A percentile compares a stretch with the other conserved stretches of the same genome.
Evolutionary conservation across 2,888 invertebrate species (phyloP).

Genomic region (Taphrorychus bicolor): DNA sequence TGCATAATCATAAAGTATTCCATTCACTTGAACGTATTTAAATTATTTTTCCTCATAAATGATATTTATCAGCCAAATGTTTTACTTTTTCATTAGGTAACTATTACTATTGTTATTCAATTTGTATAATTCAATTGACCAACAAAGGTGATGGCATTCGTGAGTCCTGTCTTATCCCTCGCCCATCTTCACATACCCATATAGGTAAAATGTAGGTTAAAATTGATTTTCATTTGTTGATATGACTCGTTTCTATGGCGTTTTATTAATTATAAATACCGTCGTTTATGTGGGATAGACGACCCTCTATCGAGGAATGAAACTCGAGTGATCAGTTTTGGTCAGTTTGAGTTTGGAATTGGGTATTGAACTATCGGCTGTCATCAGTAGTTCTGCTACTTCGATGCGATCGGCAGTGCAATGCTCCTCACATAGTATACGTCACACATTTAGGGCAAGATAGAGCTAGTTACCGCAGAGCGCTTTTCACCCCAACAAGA

Average conservation of each 20-base stretch:
- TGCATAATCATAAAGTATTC: background rate
- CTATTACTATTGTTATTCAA: background rate
- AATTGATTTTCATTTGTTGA: slow-evolving; percentile 59
- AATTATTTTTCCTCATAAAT: no score
- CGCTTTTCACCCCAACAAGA: no score
- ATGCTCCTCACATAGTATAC: background rate
- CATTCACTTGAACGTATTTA: background rate
- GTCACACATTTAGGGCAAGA: background rate
- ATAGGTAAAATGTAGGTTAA: slow-evolving; percentile 46
- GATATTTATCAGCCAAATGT: background rate
- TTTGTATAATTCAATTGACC: background rate
- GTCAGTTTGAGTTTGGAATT: background rate
- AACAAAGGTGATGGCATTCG: background rate
- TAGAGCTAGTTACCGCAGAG: background rate
- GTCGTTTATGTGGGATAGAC: slow-evolving; percentile 11
- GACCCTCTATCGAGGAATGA: background rate
- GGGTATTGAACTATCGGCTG: background rate
- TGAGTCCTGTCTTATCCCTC: background rate
- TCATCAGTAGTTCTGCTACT: no score
- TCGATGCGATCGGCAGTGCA: background rate
- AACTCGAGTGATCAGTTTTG: background rate
- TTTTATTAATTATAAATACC: slow-evolving; percentile 47
- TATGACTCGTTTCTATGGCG: slow-evolving; percentile 51
- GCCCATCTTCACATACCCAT: background rate
- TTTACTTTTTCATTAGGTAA: background rate